phyloP scores from a whole-genome alignment of 2,113 vertebrate genomes.

The Numenius arquata region DNA sequence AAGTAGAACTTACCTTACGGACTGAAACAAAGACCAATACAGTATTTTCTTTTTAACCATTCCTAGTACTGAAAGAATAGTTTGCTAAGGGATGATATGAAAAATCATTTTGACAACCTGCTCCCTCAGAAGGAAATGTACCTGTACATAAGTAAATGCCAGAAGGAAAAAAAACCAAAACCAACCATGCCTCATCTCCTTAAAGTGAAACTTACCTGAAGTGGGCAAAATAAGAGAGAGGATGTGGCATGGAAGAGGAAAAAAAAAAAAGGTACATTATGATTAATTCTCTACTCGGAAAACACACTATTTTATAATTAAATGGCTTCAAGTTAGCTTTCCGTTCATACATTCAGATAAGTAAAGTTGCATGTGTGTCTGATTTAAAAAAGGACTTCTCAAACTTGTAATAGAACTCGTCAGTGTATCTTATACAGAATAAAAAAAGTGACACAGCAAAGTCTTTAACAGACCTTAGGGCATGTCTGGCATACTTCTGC shows the following conservation, averaged over 20 bases:
- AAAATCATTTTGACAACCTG: background rate
- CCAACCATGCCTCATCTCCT: background rate
- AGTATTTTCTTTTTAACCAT: background rate
- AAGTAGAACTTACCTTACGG: background rate
- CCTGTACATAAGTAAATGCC: background rate
- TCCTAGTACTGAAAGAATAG: background rate
- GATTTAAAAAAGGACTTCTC: background rate
- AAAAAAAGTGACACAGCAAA: background rate
- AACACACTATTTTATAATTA: background rate
- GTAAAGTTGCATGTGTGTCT: background rate
- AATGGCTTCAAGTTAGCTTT: background rate
- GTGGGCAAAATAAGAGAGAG: background rate
- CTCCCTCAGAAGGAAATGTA: background rate
- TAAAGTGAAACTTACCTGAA: background rate
- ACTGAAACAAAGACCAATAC: background rate
- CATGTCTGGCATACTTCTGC: background rate
- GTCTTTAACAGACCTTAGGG: background rate
- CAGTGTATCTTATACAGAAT: background rate
- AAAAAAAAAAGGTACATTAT: background rate
- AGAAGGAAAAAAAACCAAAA: background rate
- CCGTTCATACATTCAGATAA: background rate
- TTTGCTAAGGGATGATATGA: background rate
- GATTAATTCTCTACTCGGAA: background rate
- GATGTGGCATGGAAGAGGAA: background rate
- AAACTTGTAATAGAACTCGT: background rate